Percentiles rank a stretch among this genome's conserved stretches.
Evolutionary conservation across 2,888 invertebrate species (phyloP).

Genomic region (Tineola bisselliella): DNA sequence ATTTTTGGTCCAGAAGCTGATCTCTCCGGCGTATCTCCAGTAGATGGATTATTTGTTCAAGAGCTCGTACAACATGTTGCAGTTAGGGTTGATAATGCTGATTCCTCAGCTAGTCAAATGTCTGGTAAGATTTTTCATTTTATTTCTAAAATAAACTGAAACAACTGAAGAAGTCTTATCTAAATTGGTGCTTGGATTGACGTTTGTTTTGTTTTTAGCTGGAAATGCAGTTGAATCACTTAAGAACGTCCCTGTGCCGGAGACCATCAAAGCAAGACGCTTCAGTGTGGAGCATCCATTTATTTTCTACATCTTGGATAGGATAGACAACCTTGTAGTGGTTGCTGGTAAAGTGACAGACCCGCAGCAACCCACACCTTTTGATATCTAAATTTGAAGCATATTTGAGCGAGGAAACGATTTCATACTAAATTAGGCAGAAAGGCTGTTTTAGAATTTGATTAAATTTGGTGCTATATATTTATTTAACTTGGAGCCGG

Average conservation of each 20-base stretch:
- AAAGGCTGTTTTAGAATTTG: neutral
- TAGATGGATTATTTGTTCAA: slow-evolving; percentile 71
- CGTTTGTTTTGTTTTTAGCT: slow-evolving; percentile 18
- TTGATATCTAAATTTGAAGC: neutral
- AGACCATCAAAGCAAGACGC: slow-evolving; percentile 27
- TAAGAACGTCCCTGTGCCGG: slow-evolving; percentile 39
- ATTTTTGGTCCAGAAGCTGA: slow-evolving; percentile 71
- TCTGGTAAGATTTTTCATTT: slow-evolving; percentile 35
- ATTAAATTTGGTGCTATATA: neutral
- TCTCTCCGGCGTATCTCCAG: slow-evolving; percentile 66
- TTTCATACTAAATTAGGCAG: neutral
- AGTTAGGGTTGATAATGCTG: slow-evolving; percentile 69
- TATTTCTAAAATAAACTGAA: no score
- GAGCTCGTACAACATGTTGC: slow-evolving; percentile 74
- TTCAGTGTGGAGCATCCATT: slow-evolving; percentile 71
- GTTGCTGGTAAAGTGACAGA: slow-evolving; percentile 69
- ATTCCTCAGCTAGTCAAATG: slow-evolving; percentile 51
- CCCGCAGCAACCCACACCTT: slow-evolving; percentile 33
- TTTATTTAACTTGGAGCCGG: neutral
- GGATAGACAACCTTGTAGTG: slow-evolving; percentile 65
- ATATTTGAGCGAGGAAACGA: no score
- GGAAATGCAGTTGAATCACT: slow-evolving; percentile 25
- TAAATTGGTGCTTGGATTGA: no score
- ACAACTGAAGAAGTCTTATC: no score
- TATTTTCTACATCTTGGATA: slow-evolving; percentile 71